Evolutionary conservation across 1,140 invertebrate species (phyloP).

Genomic region (Carposina sasakii): DNA sequence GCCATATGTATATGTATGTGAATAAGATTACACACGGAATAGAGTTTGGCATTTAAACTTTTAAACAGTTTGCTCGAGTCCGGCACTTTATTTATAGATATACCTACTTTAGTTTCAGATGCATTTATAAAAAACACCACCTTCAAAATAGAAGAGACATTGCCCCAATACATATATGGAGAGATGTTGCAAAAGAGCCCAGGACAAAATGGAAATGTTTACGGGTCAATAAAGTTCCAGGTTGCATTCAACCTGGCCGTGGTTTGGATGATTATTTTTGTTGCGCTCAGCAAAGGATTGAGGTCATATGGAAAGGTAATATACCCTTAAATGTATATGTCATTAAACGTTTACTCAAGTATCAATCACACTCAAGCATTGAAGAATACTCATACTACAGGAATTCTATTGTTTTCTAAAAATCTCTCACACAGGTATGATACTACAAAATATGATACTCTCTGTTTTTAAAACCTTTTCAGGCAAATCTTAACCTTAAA

Average conservation of each 20-base stretch:
- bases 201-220: constrained; percentile 72
- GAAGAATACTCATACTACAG: too few relatives aligned
- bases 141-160: constrained; percentile 81
- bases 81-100: too few relatives aligned
- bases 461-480: too few relatives aligned
- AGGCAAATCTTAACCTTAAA: too few relatives aligned
- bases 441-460: too few relatives aligned
- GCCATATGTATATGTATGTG: too few relatives aligned
- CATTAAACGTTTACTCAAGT: neutral
- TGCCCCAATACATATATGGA: constrained; percentile 88
- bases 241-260: constrained; percentile 91
- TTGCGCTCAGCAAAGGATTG: constrained; percentile 90
- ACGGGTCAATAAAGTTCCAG: constrained; percentile 87
- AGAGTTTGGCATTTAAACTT: too few relatives aligned
- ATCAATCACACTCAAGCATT: neutral
- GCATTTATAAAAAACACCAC: constrained; percentile 42
- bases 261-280: constrained; percentile 92
- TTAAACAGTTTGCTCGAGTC: too few relatives aligned
- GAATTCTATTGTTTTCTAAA: neutral
- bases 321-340: neutral
- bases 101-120: too few relatives aligned
- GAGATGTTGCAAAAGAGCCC: constrained; percentile 83
- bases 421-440: too few relatives aligned
- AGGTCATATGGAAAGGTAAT: constrained; percentile 87
- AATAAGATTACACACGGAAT: too few relatives aligned